phyloP scores from a whole-genome alignment of 2,797 vertebrate species.

The Apogon talboti region DNA sequence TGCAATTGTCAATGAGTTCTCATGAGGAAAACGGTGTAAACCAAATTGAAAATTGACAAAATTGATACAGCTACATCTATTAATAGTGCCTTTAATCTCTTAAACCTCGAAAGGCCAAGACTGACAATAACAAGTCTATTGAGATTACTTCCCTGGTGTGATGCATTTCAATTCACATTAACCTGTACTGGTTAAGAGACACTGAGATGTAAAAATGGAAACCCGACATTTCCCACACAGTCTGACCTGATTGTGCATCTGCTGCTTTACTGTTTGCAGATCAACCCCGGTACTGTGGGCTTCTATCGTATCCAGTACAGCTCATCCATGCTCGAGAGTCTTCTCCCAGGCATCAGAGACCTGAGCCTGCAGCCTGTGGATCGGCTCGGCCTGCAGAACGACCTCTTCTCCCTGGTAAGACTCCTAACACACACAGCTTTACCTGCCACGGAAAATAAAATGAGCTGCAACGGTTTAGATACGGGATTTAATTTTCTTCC shows the following conservation, averaged over 20 bases:
- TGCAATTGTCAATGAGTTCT: not conserved
- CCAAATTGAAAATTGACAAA: not conserved
- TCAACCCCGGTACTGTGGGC: constrained; percentile 97
- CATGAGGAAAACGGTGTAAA: not conserved
- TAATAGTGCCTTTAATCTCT: not conserved
- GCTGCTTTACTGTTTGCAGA: constrained; percentile 74
- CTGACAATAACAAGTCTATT: not conserved
- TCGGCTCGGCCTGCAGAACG: constrained; percentile 95
- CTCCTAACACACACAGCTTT: not conserved
- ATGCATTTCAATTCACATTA: not conserved
- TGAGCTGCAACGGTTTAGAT: not conserved
- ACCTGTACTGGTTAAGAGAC: constrained; percentile 10
- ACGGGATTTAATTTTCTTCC: not conserved
- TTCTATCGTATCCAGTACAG: constrained; percentile 98
- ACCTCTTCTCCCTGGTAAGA: constrained; percentile 96
- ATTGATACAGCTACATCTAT: not conserved
- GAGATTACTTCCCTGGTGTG: constrained; percentile 2
- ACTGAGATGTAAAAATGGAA: constrained; percentile 2
- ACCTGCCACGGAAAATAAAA: not conserved
- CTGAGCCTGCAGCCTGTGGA: constrained; percentile 95
- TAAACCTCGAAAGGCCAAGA: not conserved
- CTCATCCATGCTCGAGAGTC: constrained; percentile 90
- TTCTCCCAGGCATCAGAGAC: constrained; percentile 92
- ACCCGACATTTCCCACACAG: not conserved
- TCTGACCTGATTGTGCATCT: constrained; percentile 37